phyloP scores from a whole-genome alignment of 2,113 vertebrate species.

The Pseudorhombus dupliciocellatus region DNA sequence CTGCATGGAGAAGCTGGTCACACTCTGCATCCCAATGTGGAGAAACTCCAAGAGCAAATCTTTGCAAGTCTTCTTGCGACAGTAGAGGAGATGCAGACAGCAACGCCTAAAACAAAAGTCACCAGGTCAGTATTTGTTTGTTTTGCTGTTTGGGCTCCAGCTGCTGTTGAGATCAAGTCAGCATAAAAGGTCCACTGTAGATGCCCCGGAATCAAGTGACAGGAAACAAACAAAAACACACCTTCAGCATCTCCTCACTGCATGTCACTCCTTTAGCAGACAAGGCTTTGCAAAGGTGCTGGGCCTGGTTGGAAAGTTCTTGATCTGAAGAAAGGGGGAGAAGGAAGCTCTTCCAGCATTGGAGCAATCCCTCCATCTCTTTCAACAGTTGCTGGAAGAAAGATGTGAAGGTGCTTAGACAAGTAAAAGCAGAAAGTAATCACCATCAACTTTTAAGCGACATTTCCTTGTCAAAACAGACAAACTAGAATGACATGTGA shows the following conservation, averaged over 20 bases:
- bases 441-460: background rate
- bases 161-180: background rate
- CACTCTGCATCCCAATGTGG: slow-evolving; percentile 65
- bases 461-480: background rate
- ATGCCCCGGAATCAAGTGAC: background rate
- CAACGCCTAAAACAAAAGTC: slow-evolving; percentile 72
- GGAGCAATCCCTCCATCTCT: slow-evolving; percentile 83
- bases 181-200: background rate
- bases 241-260: slow-evolving; percentile 82
- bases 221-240: slow-evolving; percentile 37
- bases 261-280: slow-evolving; percentile 72
- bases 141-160: background rate
- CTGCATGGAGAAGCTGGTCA: slow-evolving; percentile 75
- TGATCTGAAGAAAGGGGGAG: slow-evolving; percentile 75
- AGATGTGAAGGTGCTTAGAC: background rate
- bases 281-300: slow-evolving; percentile 68
- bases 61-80: slow-evolving; percentile 71
- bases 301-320: slow-evolving; percentile 67
- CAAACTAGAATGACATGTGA: too few relatives aligned
- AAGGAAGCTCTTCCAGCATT: slow-evolving; percentile 87
- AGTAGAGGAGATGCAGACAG: slow-evolving; percentile 80
- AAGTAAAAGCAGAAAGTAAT: background rate
- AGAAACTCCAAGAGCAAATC: slow-evolving; percentile 78
- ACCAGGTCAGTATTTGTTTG: background rate
- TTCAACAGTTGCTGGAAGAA: slow-evolving; percentile 82